These are phyloP conservation scores for Sylvietta virens DNA, from an alignment of 2,113 vertebrate genomes.

Conservation along the genomic window DNA sequence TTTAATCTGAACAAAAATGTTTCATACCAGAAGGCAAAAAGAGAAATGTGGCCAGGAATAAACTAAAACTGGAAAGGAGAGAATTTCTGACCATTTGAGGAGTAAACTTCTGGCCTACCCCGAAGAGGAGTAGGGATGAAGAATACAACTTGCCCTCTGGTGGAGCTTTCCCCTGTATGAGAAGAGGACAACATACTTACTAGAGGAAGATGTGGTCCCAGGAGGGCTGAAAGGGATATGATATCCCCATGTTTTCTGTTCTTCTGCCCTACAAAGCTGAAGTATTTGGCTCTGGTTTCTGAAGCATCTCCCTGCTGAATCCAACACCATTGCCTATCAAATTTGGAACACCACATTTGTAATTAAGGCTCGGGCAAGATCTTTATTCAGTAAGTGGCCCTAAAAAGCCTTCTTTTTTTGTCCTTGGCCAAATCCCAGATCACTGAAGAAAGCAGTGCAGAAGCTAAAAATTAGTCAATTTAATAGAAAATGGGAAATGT, in stretches of 20 bases:
- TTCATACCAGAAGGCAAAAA: conserved; percentile 7
- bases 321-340: background rate
- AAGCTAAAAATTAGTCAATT: conserved; percentile 51
- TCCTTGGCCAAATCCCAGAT: conserved; percentile 30
- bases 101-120: background rate
- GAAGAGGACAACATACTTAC: background rate
- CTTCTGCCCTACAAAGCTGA: background rate
- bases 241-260: background rate
- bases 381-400: conserved; percentile 3
- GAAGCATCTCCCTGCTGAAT: background rate
- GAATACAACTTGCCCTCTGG: background rate
- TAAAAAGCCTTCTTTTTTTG: background rate
- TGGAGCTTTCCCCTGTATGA: background rate
- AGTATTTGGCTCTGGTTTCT: background rate
- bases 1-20: conserved; percentile 2
- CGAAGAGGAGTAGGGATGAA: background rate
- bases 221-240: background rate
- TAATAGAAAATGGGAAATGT: conserved; percentile 46
- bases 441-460: background rate
- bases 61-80: background rate
- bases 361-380: conserved; percentile 26
- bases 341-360: background rate
- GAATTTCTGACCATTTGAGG: background rate
- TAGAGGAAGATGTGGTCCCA: background rate
- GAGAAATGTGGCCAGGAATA: background rate